Percentiles rank a stretch among this genome's conserved stretches.
Evolutionary conservation across 1,140 invertebrate species (phyloP).

Genomic region (Papilio machaon): DNA sequence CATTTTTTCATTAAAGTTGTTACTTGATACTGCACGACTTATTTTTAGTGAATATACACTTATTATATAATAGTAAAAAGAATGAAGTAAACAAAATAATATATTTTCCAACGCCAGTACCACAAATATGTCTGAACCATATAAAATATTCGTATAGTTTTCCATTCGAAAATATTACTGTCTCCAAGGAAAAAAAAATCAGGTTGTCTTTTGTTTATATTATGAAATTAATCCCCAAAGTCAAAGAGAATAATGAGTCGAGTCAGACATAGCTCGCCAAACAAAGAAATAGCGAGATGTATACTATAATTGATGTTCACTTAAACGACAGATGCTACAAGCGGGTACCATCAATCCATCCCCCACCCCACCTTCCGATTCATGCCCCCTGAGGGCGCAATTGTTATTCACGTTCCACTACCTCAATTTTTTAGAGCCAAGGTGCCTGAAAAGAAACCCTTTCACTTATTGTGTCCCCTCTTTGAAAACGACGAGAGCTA

Average conservation of each 20-base stretch:
- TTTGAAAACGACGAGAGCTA: constrained; percentile 69
- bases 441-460: constrained; percentile 79
- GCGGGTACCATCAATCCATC: constrained; percentile 78
- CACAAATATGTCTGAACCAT: neutral
- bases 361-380: constrained; percentile 59
- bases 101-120: neutral
- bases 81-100: neutral
- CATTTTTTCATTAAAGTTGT: neutral
- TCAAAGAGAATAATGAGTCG: constrained; percentile 59
- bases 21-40: no score
- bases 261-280: constrained; percentile 70
- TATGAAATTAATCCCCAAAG: constrained; percentile 64
- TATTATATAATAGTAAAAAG: neutral
- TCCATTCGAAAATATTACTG: constrained; percentile 45
- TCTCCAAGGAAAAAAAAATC: constrained; percentile 54
- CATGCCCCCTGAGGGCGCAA: constrained; percentile 65
- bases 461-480: constrained; percentile 78
- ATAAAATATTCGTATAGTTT: constrained; percentile 45
- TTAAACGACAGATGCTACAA: constrained; percentile 80
- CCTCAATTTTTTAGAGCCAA: constrained; percentile 79
- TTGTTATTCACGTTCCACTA: constrained; percentile 81
- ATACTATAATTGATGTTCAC: constrained; percentile 77
- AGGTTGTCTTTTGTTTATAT: constrained; percentile 68
- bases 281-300: constrained; percentile 75
- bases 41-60: no score